Evolutionary conservation across 1,140 invertebrate species (phyloP).

Genomic region (Cotesia vestalis): DNA sequence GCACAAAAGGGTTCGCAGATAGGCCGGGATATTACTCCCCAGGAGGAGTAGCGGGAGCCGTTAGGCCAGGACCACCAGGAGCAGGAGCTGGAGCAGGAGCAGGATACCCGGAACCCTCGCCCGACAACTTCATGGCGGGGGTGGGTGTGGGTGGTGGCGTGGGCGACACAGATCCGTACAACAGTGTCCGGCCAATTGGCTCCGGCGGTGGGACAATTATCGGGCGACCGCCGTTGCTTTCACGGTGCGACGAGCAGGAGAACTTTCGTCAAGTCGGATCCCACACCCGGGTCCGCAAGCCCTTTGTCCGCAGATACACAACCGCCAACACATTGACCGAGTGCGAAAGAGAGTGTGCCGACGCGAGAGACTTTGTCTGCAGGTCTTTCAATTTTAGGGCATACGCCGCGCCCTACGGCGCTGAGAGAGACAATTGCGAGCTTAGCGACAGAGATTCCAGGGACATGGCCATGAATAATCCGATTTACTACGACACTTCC

Average conservation of each 20-base stretch:
- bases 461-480: conserved; percentile 84
- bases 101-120: conserved; percentile 48
- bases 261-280: conserved; percentile 82
- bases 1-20: conserved; percentile 52
- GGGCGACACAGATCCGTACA: conserved; percentile 60
- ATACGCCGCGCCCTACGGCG: conserved; percentile 70
- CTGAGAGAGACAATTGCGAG: conserved; percentile 86
- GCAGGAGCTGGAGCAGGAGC: conserved; percentile 47
- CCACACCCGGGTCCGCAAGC: conserved; percentile 78
- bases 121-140: conserved; percentile 55
- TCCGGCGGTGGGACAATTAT: conserved; percentile 61
- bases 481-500: conserved; percentile 82
- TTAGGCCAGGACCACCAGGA: conserved; percentile 1
- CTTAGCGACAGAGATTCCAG: conserved; percentile 85
- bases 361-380: conserved; percentile 86
- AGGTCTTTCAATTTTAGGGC: conserved; percentile 83
- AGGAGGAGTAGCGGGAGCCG: conserved; percentile 49
- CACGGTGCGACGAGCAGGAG: conserved; percentile 79
- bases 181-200: conserved; percentile 53
- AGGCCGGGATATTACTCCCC: conserved; percentile 46
- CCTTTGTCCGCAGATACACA: conserved; percentile 79
- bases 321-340: conserved; percentile 77
- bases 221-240: conserved; percentile 60
- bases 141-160: conserved; percentile 58
- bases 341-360: conserved; percentile 84